phyloP scores from a whole-genome alignment of 2,888 invertebrate genomes.

The Dione vanillae region DNA sequence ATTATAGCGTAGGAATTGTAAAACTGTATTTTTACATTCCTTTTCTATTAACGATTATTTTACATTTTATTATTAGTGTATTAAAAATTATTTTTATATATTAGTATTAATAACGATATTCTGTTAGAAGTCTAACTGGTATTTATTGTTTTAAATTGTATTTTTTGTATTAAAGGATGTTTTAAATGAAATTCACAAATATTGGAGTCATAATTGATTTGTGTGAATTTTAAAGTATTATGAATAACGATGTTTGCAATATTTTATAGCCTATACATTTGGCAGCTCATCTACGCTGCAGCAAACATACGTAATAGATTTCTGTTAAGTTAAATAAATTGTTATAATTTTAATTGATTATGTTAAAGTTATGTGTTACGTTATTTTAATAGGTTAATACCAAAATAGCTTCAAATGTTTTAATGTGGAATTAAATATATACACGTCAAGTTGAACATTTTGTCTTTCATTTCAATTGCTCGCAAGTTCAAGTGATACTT shows the following conservation, averaged over 20 bases:
- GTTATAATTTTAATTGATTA: constrained; percentile 48
- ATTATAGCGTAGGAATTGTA: constrained; percentile 40
- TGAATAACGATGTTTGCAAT: constrained; percentile 21
- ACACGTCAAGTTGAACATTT: constrained; percentile 57
- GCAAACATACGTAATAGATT: too few relatives aligned
- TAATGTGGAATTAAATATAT: constrained; percentile 70
- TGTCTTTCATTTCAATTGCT: constrained; percentile 47
- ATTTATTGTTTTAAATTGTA: neutral
- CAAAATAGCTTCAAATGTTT: constrained; percentile 69
- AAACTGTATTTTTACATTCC: constrained; percentile 42
- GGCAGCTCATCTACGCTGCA: too few relatives aligned
- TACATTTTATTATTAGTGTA: constrained; percentile 33
- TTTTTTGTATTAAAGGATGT: neutral
- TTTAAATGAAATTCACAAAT: neutral
- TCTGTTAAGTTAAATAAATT: constrained; percentile 38
- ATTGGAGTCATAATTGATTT: constrained; percentile 14
- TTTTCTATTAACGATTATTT: constrained; percentile 36
- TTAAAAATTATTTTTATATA: constrained; percentile 30
- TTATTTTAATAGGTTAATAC: constrained; percentile 62
- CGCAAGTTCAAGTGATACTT: too few relatives aligned
- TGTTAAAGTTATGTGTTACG: constrained; percentile 57
- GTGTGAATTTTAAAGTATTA: constrained; percentile 3
- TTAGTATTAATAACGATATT: constrained; percentile 26
- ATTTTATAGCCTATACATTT: constrained; percentile 35
- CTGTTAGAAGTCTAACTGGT: constrained; percentile 3